Evolutionary conservation across 2,113 vertebrate species (phyloP), one percentile per base, ranked within the genome.

Genomic region (Bucco capensis): DNA sequence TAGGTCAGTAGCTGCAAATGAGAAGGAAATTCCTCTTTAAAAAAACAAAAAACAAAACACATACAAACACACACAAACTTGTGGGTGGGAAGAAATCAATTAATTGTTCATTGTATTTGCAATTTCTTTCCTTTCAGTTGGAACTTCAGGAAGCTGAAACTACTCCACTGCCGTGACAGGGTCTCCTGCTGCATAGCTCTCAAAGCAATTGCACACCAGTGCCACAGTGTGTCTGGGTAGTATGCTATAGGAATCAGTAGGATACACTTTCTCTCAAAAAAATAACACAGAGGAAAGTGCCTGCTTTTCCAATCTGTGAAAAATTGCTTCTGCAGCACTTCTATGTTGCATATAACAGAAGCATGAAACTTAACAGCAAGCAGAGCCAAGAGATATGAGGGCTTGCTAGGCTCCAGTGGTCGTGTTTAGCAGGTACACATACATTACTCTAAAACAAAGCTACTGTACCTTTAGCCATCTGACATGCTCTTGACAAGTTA

Each of bases 91-190:
- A 82, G 58, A 65, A 82, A 83, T 7, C 44, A 54, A 82, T 72
- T 67, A 72, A 75, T 27, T 80, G 66, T 72, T 98, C 86, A 97
- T 86, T 80, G 51, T 72, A 87, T 97, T 93, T 96, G 57, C 73
- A 94, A 95, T 97, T 95, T 97, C 62, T 98, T 95, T 96, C 94
- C 87, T 97, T 98, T 96, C 97, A 98, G 97, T 38, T 98, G 93
- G 97, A 98, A 94, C 97, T 98, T 87, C 96, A 97, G 93, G 98
- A 98, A 96, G 97, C 96, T 97, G 97, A 97, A 97, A 96, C 97
- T 18, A 42, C 96, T 85, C 97, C 97, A 19, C 92, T 97, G 93
- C 97, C 97, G 71, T 98, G 96, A 97, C 44, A 91, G 94, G 89
- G 82, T 87, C 81, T 93, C 46, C 60, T 56, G 78, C 84, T 21